A percentile compares a stretch with the other conserved stretches of the same genome.
These are phyloP conservation scores for Bothrops jararaca DNA, from an alignment of 2,113 vertebrate genomes.

Conservation along the genomic window DNA sequence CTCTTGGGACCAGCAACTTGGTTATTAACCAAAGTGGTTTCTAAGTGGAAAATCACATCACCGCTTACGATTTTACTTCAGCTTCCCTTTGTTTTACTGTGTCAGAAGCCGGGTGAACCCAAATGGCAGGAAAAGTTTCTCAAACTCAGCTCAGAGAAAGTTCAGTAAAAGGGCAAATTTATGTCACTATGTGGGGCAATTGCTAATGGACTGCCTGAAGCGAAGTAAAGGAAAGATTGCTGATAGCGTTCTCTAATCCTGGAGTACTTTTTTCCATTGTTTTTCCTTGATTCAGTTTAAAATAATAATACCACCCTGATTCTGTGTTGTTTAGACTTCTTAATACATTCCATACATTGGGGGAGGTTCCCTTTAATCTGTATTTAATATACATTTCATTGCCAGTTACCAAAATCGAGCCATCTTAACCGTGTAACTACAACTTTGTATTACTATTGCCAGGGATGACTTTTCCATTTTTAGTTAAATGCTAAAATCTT, in stretches of 20 bases:
- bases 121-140: neutral
- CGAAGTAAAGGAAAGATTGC: neutral
- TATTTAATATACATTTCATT: neutral
- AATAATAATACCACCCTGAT: neutral
- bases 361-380: neutral
- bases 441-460: neutral
- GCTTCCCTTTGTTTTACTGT: neutral
- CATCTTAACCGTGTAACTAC: neutral
- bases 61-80: neutral
- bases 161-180: neutral
- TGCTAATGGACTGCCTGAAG: neutral
- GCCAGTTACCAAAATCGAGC: neutral
- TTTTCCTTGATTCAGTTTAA: neutral
- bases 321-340: neutral
- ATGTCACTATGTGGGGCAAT: neutral
- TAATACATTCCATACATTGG: neutral
- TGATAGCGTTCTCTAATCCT: neutral
- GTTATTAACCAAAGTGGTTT: neutral
- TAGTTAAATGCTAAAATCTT: neutral
- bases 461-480: neutral
- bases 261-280: neutral
- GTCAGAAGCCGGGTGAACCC: neutral
- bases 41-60: neutral
- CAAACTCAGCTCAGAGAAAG: neutral
- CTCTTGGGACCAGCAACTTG: neutral